Evolutionary conservation across 2,888 invertebrate species (phyloP).

Genomic region (Drosophila histrio): DNA sequence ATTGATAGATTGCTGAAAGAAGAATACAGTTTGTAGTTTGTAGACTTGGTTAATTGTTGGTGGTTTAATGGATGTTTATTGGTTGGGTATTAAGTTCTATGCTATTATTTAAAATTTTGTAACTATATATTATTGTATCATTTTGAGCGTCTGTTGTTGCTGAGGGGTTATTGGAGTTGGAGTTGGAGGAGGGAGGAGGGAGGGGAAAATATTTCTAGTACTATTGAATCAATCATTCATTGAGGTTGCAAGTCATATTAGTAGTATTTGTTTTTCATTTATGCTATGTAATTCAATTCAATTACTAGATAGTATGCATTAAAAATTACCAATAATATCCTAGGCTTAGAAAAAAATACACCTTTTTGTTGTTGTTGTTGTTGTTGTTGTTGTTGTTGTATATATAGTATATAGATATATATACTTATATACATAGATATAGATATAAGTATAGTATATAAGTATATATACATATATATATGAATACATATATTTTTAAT

Average conservation of each 20-base stretch:
- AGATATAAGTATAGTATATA: neutral
- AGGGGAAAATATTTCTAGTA: neutral
- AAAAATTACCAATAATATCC: conserved; percentile 50
- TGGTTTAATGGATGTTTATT: neutral
- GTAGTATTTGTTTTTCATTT: neutral
- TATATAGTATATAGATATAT: neutral
- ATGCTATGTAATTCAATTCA: conserved; percentile 33
- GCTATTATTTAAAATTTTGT: neutral
- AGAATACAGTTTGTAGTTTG: neutral
- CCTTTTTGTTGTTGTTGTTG: neutral
- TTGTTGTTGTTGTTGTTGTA: neutral
- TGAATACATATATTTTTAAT: neutral
- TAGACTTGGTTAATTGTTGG: neutral
- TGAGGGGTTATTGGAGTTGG: neutral
- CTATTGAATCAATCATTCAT: conserved; percentile 26
- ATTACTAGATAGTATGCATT: conserved; percentile 36
- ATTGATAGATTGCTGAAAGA: neutral
- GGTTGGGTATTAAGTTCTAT: neutral
- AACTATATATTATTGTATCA: neutral
- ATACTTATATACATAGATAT: neutral
- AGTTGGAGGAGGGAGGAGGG: neutral
- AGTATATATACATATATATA: conserved; percentile 1
- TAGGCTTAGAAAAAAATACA: conserved; percentile 54
- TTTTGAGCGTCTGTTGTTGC: conserved; percentile 5
- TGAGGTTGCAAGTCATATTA: conserved; percentile 23